These are phyloP conservation scores for Pogona vitticeps DNA, from an alignment of 2,113 vertebrate species.

Conservation along the genomic window DNA sequence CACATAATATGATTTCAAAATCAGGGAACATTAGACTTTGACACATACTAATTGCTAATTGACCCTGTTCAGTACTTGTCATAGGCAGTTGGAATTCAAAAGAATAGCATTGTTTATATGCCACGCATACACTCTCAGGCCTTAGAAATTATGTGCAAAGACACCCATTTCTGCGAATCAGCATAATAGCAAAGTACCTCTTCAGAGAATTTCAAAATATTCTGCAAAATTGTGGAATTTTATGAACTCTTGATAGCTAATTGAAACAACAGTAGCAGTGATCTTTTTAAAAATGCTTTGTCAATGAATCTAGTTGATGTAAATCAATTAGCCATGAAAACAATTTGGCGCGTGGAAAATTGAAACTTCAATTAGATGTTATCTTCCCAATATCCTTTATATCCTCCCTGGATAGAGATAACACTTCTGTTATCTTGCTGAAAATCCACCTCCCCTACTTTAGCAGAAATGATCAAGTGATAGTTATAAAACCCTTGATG, in stretches of 20 bases:
- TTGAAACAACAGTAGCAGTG: neutral
- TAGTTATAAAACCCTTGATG: conserved; percentile 81
- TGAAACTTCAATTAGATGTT: conserved; percentile 77
- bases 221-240: conserved; percentile 1
- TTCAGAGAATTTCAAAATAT: conserved; percentile 10
- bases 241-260: neutral
- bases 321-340: conserved; percentile 79
- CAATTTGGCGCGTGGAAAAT: conserved; percentile 76
- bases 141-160: neutral
- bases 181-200: neutral
- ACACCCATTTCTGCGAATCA: neutral
- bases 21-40: neutral
- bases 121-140: neutral
- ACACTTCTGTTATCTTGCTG: conserved; percentile 81
- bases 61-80: neutral
- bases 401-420: conserved; percentile 79
- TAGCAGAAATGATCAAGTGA: conserved; percentile 85
- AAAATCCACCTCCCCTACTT: conserved; percentile 81
- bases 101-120: neutral
- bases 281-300: conserved; percentile 42
- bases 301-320: conserved; percentile 65
- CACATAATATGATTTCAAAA: neutral
- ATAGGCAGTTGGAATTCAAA: neutral
- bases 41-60: neutral
- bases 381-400: conserved; percentile 83